A percentile compares a stretch with the other conserved stretches of the same genome.
phyloP scores from a whole-genome alignment of 2,888 invertebrate species.

The Spialia ferax region DNA sequence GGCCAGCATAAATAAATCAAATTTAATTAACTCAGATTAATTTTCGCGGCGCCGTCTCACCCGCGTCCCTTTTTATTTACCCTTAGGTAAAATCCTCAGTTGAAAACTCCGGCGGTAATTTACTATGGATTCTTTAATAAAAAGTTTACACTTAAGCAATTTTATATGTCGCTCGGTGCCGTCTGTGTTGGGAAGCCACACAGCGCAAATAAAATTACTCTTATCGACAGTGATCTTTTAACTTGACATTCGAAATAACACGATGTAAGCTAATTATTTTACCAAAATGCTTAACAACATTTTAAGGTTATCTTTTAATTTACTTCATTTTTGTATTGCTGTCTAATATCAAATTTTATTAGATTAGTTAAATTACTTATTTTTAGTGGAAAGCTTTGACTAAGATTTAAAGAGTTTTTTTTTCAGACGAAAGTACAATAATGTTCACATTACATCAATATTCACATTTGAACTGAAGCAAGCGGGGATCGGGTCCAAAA shows the following conservation, averaged over 20 bases:
- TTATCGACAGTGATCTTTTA: constrained; percentile 55
- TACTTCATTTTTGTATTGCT: not conserved
- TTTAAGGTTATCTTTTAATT: not conserved
- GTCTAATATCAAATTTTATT: too few relatives aligned
- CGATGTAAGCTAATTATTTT: constrained; percentile 19
- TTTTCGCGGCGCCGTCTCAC: constrained; percentile 75
- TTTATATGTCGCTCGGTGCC: constrained; percentile 69
- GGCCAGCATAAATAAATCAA: constrained; percentile 83
- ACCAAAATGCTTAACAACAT: not conserved
- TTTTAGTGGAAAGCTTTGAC: too few relatives aligned
- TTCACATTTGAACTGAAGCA: too few relatives aligned
- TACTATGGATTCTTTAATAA: constrained; percentile 83
- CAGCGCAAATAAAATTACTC: constrained; percentile 61
- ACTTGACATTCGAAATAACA: constrained; percentile 34
- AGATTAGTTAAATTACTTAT: too few relatives aligned
- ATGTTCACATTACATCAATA: too few relatives aligned
- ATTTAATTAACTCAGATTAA: constrained; percentile 87
- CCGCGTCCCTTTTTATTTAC: constrained; percentile 80
- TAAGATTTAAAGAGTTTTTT: too few relatives aligned
- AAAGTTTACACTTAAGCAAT: constrained; percentile 80
- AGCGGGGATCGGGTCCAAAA: too few relatives aligned
- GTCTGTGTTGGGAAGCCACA: constrained; percentile 62
- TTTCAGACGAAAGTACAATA: too few relatives aligned
- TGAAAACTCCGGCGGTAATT: constrained; percentile 65
- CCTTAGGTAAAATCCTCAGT: constrained; percentile 70